phyloP scores from a whole-genome alignment of 2,888 invertebrate species.

The Caenorhabditis plicata region DNA sequence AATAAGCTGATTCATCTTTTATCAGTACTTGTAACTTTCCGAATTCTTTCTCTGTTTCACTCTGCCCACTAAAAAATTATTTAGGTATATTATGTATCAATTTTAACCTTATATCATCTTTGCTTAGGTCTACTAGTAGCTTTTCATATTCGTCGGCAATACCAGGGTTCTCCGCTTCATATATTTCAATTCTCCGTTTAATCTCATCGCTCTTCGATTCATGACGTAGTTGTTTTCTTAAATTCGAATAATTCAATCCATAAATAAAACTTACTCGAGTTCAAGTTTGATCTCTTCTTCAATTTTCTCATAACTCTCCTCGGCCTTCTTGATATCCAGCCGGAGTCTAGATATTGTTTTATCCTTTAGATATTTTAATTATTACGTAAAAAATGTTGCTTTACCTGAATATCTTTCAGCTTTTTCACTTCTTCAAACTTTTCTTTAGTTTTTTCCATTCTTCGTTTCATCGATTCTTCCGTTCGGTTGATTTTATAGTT shows the following conservation, averaged over 20 bases:
- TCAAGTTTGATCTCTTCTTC: conserved; percentile 16
- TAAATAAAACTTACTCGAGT: conserved; percentile 22
- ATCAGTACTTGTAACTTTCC: conserved; percentile 17
- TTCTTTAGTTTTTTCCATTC: conserved; percentile 11
- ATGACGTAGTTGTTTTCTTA: conserved; percentile 19
- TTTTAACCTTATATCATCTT: conserved; percentile 1
- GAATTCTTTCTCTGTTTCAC: conserved; percentile 7
- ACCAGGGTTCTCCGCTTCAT: conserved; percentile 25
- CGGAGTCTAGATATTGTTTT: conserved; percentile 17
- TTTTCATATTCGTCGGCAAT: conserved; percentile 25
- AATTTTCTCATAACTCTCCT: conserved; percentile 24
- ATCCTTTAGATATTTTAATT: no score
- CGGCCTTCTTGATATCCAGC: conserved; percentile 20
- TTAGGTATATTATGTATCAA: not conserved
- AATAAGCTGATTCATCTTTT: conserved; percentile 8
- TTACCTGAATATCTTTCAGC: conserved; percentile 20
- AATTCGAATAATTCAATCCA: not conserved
- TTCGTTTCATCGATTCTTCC: conserved; percentile 13
- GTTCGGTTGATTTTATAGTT: conserved; percentile 19
- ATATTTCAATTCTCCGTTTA: conserved; percentile 18
- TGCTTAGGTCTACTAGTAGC: conserved; percentile 8
- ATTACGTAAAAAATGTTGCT: not conserved
- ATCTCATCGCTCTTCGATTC: conserved; percentile 30
- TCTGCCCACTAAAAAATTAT: conserved; percentile 3
- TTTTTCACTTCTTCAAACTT: conserved; percentile 19